phyloP scores from a whole-genome alignment of 2,113 vertebrate species.

The Girardinichthys multiradiatus region DNA sequence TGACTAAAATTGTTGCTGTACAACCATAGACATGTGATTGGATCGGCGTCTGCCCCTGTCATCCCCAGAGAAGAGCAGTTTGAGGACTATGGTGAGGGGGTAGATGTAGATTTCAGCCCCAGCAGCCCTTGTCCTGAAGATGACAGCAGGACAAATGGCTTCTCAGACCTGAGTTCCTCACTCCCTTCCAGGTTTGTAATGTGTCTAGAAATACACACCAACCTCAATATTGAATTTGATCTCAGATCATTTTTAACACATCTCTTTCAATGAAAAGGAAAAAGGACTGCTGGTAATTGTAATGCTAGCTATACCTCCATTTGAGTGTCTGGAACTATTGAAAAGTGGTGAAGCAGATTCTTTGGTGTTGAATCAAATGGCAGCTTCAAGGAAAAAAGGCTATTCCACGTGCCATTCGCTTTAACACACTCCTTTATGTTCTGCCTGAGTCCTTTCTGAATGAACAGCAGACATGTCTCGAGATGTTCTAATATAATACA shows the following conservation, averaged over 20 bases:
- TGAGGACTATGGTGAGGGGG: conserved; percentile 96
- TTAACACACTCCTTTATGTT: background rate
- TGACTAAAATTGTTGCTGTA: background rate
- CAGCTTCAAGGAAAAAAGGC: background rate
- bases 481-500: too few species aligned
- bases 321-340: background rate
- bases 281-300: background rate
- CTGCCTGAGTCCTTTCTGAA: too few species aligned
- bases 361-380: background rate
- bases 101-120: conserved; percentile 91
- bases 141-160: conserved; percentile 88
- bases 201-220: background rate
- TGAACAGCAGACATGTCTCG: too few species aligned
- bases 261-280: background rate
- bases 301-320: background rate
- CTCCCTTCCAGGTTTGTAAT: conserved; percentile 89
- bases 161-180: conserved; percentile 93
- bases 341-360: background rate
- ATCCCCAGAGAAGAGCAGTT: conserved; percentile 92
- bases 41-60: conserved; percentile 85
- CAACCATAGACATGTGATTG: conserved; percentile 75
- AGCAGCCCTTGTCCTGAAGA: conserved; percentile 93
- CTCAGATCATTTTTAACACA: background rate
- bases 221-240: background rate
- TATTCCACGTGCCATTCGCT: background rate